Evolutionary conservation across 2,888 invertebrate genomes (phyloP), one percentile per base, ranked within the genome.

Genomic region (Scelioninae gen. 2): DNA sequence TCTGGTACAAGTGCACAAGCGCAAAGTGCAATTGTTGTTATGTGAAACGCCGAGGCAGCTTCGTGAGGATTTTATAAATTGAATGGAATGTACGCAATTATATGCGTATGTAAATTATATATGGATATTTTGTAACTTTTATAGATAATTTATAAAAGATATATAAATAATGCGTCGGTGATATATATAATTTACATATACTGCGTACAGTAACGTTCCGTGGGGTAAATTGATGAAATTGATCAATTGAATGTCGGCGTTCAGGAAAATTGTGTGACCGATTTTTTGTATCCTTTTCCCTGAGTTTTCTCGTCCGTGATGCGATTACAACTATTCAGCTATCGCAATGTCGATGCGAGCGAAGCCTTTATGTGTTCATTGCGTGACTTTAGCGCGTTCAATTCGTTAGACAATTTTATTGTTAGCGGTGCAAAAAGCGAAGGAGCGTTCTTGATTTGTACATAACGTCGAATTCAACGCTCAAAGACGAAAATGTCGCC

Each of bases 361-460:
- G 46, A 53, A 74, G 69, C 77, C 76, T 73, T 74, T 74, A 77
- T 75, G 77, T 75, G 78, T 77, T 76, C 76, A 73, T 76, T 71
- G 76, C 76, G 73, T 73, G 70, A 76, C 73, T 70, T 55, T 71
- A 72, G 73, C 63, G 50, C 19, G 19, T 52, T 64, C 63, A 13
- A 68, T 60, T 46, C 33, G 25, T 57, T 57, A 65, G 65, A n/a
- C 48, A 48, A 65, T 57, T 65, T 58, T 10, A 50, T 67, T 67
- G 58, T 58, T 67, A 67, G 39, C 41, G 15, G 35, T 55, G 39
- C 3, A 25, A 45, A 50, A 16, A 45, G n/a, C 11, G 37, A 43
- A 28, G 18, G 46, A 48, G 48, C 60, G 53, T 35, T 55, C 58
- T 61, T 55, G 43, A 61, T 61, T 61, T 69, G 69, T 69, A 69